These are phyloP conservation scores for Dolichallabes microphthalmus DNA, from an alignment of 2,113 vertebrate genomes.

Conservation along the genomic window DNA sequence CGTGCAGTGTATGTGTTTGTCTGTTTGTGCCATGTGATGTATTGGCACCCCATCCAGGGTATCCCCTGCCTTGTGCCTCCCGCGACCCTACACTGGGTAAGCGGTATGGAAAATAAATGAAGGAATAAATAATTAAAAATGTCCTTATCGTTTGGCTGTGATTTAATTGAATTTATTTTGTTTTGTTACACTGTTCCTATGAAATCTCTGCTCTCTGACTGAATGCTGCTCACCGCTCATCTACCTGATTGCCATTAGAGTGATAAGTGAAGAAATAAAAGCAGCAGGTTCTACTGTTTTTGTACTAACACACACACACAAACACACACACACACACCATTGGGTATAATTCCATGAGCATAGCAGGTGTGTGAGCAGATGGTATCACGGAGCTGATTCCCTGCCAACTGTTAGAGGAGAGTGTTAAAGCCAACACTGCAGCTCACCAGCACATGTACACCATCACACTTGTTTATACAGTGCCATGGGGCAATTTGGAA, in stretches of 20 bases:
- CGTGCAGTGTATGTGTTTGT: too few relatives aligned
- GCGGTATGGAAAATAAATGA: too few relatives aligned
- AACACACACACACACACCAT: background rate
- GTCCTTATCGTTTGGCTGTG: background rate
- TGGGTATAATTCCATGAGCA: slow-evolving; percentile 1
- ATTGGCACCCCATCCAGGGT: too few relatives aligned
- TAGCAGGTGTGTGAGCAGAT: slow-evolving; percentile 20
- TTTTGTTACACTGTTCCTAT: background rate
- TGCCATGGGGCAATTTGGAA: background rate
- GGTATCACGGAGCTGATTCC: background rate
- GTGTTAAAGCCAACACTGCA: background rate
- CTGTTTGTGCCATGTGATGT: too few relatives aligned
- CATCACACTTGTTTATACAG: background rate
- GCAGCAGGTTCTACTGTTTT: background rate
- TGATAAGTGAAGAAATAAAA: background rate
- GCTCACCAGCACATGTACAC: background rate
- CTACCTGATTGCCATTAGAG: too few relatives aligned
- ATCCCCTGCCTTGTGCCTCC: too few relatives aligned
- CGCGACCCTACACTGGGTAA: too few relatives aligned
- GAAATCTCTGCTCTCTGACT: background rate
- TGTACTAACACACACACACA: slow-evolving; percentile 11
- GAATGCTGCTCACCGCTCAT: background rate
- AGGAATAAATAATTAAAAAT: background rate
- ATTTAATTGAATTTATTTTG: background rate
- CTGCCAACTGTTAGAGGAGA: slow-evolving; percentile 12